A percentile compares a stretch with the other conserved stretches of the same genome.
These are phyloP conservation scores for Acheta domesticus DNA, from an alignment of 2,888 invertebrate genomes.

Conservation along the genomic window DNA sequence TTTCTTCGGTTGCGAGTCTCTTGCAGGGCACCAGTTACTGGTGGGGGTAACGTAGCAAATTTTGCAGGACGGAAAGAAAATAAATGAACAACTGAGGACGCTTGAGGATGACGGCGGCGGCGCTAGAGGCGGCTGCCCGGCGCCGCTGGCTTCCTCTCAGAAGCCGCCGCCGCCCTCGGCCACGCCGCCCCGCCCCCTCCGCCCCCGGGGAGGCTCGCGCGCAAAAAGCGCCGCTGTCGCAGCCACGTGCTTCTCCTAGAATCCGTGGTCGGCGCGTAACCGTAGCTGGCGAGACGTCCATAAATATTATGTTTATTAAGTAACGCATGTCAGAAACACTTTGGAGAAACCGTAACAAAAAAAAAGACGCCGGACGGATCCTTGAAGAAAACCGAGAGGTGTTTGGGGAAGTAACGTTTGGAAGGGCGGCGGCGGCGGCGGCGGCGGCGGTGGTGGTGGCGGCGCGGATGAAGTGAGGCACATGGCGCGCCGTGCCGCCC, in stretches of 20 bases:
- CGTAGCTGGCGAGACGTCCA: neutral
- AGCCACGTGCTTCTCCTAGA: neutral
- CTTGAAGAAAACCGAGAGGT: slow-evolving; percentile 18
- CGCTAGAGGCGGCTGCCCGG: neutral
- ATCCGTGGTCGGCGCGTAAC: neutral
- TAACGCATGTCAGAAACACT: slow-evolving; percentile 18
- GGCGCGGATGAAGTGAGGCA: slow-evolving; percentile 4
- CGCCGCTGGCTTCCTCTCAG: neutral
- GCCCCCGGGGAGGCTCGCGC: neutral
- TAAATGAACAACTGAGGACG: too few species aligned
- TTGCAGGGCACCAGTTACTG: too few species aligned
- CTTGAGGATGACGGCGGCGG: neutral
- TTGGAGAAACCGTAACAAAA: neutral
- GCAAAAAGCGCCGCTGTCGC: neutral
- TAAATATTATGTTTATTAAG: slow-evolving; percentile 18
- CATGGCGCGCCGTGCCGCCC: neutral
- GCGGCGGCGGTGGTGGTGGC: neutral
- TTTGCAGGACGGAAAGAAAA: too few species aligned
- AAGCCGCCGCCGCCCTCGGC: too few species aligned
- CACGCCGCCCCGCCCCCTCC: too few species aligned
- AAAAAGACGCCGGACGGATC: neutral
- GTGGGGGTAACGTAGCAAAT: too few species aligned
- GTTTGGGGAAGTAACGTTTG: slow-evolving; percentile 18
- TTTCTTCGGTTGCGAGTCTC: too few species aligned
- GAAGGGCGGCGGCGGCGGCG: neutral